These are phyloP conservation scores for Anadara kagoshimensis DNA, from an alignment of 1,140 invertebrate species.

Conservation along the genomic window DNA sequence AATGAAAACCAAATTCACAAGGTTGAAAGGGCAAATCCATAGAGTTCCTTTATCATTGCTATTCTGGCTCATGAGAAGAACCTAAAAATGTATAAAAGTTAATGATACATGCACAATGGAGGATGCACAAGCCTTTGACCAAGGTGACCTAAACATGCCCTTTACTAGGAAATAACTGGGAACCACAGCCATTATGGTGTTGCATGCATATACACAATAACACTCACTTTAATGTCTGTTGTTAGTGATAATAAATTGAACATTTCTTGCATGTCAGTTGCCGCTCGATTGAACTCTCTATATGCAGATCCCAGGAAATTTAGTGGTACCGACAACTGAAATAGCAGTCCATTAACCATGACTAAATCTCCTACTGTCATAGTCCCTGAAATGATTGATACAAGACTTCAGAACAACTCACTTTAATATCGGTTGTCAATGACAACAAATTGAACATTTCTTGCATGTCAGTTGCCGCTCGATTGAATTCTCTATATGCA, in stretches of 20 bases:
- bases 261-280: constrained; percentile 99
- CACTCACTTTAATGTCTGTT: constrained; percentile 83
- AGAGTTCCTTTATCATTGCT: no score
- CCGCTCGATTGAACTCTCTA: constrained; percentile 95
- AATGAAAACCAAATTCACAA: no score
- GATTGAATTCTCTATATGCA: constrained; percentile 97
- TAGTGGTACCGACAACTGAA: constrained; percentile 97
- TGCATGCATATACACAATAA: neutral
- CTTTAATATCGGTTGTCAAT: constrained; percentile 85
- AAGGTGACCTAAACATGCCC: no score
- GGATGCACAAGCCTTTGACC: no score
- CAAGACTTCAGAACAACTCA: constrained; percentile 67
- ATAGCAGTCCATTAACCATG: constrained; percentile 98
- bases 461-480: constrained; percentile 98
- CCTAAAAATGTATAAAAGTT: no score
- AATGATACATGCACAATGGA: no score
- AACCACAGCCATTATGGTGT: neutral
- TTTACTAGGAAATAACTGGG: neutral
- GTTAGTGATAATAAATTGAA: constrained; percentile 93
- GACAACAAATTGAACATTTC: constrained; percentile 97
- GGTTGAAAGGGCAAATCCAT: no score
- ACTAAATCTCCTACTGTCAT: constrained; percentile 99
- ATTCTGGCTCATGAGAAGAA: no score
- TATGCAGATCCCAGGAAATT: constrained; percentile 98
- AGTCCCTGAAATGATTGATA: constrained; percentile 80